Evolutionary conservation across 92 coral and sea anemone genomes (phyloP).

Genomic region (Porites rus): DNA sequence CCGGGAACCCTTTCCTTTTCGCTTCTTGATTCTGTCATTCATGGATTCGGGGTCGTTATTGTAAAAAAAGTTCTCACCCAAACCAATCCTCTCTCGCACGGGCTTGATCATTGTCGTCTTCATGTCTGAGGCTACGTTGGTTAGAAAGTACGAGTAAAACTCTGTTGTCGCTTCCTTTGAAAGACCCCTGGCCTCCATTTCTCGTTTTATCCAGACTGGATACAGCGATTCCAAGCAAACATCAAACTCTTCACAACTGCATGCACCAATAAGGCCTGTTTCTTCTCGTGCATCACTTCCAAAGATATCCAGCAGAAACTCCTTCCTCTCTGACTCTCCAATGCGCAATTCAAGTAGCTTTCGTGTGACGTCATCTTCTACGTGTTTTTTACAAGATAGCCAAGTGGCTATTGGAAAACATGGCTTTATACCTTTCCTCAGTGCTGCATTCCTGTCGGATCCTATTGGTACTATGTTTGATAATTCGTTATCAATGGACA

Average conservation of each 20-base stretch:
- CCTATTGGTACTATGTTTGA: slow-evolving; percentile 36
- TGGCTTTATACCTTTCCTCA: slow-evolving; percentile 23
- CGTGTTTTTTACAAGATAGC: slow-evolving; percentile 35
- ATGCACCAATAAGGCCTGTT: slow-evolving; percentile 39
- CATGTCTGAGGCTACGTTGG: slow-evolving; percentile 36
- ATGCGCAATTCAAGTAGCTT: slow-evolving; percentile 25
- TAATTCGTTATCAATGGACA: slow-evolving; percentile 14
- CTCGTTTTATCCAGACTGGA: slow-evolving; percentile 26
- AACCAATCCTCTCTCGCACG: slow-evolving; percentile 27
- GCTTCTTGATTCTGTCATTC: slow-evolving; percentile 42
- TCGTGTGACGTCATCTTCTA: slow-evolving; percentile 32
- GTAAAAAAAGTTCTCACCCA: slow-evolving; percentile 52
- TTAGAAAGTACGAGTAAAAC: slow-evolving; percentile 23
- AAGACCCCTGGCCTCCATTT: neutral
- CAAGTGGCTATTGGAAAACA: neutral
- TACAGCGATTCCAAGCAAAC: neutral
- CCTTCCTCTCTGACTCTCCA: neutral
- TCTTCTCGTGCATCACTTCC: slow-evolving; percentile 37
- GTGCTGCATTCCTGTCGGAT: slow-evolving; percentile 42
- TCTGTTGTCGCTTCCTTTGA: slow-evolving; percentile 2
- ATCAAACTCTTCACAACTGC: slow-evolving; percentile 21
- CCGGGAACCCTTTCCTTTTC: slow-evolving; percentile 38
- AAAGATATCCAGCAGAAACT: slow-evolving; percentile 35
- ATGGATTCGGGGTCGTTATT: slow-evolving; percentile 48
- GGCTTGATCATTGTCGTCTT: slow-evolving; percentile 41